Conservation (phyloP, 1,140 invertebrate species). For the Drosophila pseudoobscura region DNA sequence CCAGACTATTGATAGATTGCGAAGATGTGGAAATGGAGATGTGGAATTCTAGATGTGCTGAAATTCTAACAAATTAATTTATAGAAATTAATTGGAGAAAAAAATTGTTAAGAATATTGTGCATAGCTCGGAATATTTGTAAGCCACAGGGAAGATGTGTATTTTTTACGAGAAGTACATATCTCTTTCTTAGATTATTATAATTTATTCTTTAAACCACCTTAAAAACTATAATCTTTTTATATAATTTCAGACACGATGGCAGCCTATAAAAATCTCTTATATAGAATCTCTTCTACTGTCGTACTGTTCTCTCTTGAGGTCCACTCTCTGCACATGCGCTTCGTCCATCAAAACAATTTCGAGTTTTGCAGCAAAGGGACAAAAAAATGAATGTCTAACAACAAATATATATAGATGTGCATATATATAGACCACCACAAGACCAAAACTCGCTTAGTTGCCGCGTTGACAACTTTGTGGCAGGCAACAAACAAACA, state of each 20-base stretch:
- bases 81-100: not conserved
- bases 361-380: constrained; percentile 36
- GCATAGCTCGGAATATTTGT: not conserved
- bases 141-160: not conserved
- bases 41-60: not conserved
- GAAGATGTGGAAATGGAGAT: not conserved
- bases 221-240: not conserved
- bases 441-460: constrained; percentile 68
- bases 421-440: constrained; percentile 56
- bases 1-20: constrained; percentile 22
- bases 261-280: constrained; percentile 19
- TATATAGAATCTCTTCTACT: constrained; percentile 17
- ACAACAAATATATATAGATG: constrained; percentile 17
- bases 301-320: not conserved
- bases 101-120: not conserved
- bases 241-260: constrained; percentile 36
- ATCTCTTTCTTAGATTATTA: not conserved
- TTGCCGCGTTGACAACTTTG: constrained; percentile 73
- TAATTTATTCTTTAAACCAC: not conserved
- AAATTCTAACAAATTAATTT: not conserved
- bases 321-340: not conserved
- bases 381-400: constrained; percentile 31
- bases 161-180: not conserved
- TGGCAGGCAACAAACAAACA: constrained; percentile 57
- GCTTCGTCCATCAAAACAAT: constrained; percentile 22